A percentile compares a stretch with the other conserved stretches of the same genome.
These are phyloP conservation scores for Cheilosia soror DNA, from an alignment of 2,888 invertebrate species.

Conservation along the genomic window DNA sequence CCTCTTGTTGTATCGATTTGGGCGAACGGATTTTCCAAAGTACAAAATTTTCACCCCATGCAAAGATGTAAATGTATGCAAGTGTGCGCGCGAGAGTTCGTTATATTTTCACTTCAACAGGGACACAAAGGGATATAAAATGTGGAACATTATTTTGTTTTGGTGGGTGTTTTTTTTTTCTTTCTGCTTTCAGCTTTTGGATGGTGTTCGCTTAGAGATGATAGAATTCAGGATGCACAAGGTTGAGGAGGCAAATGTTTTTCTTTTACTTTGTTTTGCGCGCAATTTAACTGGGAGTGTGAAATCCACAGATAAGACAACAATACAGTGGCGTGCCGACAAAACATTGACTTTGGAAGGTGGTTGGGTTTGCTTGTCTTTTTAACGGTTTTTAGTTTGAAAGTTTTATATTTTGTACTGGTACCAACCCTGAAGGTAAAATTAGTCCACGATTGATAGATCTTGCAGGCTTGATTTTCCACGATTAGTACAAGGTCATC, in stretches of 20 bases:
- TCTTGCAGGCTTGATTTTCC: too few species aligned
- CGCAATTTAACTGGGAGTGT: conserved; percentile 50
- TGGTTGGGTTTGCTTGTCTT: neutral
- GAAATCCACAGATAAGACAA: conserved; percentile 19
- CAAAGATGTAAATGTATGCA: conserved; percentile 29
- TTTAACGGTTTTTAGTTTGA: too few species aligned
- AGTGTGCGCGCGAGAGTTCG: conserved; percentile 38
- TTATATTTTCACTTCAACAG: conserved; percentile 28
- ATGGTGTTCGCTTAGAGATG: conserved; percentile 26
- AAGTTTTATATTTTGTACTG: too few species aligned
- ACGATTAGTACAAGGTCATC: too few species aligned
- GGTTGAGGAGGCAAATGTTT: conserved; percentile 25
- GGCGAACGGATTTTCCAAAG: conserved; percentile 31
- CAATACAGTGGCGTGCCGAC: conserved; percentile 47
- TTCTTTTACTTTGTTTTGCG: conserved; percentile 21
- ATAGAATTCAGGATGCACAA: conserved; percentile 26
- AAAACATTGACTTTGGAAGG: neutral
- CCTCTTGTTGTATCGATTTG: conserved; percentile 54
- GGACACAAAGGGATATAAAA: conserved; percentile 56
- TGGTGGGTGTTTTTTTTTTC: conserved; percentile 23
- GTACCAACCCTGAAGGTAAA: too few species aligned
- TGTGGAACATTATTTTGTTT: conserved; percentile 63
- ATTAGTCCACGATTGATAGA: too few species aligned
- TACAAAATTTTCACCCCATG: conserved; percentile 55
- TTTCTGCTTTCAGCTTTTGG: neutral